Evolutionary conservation across 2,113 vertebrate species (phyloP).

Genomic region (Sinocyclocheilus rhinocerous): DNA sequence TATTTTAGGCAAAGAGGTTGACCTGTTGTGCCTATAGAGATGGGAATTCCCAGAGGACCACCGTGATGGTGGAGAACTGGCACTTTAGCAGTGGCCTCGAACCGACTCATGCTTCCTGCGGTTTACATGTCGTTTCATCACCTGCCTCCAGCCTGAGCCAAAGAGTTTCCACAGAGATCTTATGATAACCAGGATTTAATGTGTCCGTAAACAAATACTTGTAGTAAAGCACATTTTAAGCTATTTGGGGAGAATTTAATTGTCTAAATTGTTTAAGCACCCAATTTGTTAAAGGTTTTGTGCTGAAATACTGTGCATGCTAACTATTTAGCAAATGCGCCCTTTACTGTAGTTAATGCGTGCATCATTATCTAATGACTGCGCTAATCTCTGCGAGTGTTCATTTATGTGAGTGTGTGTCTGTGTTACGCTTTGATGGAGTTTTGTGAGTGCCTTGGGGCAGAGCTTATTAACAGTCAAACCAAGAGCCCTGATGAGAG

Average conservation of each 20-base stretch:
- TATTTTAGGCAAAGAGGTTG: conserved; percentile 43
- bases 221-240: conserved; percentile 17
- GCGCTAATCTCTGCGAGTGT: conserved; percentile 14
- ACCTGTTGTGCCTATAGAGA: conserved; percentile 31
- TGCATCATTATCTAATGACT: conserved; percentile 16
- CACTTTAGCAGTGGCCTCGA: background rate
- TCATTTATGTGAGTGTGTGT: background rate
- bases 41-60: conserved; percentile 29
- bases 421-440: conserved; percentile 43
- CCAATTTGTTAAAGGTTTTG: background rate
- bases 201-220: background rate
- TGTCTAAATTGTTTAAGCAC: background rate
- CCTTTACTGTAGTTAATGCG: conserved; percentile 15
- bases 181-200: conserved; percentile 20
- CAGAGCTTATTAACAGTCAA: conserved; percentile 50
- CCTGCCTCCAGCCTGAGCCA: conserved; percentile 22
- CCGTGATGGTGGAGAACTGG: conserved; percentile 25
- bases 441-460: conserved; percentile 38
- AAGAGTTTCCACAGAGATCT: conserved; percentile 30
- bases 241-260: conserved; percentile 5
- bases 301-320: background rate
- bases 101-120: background rate
- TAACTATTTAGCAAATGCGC: background rate
- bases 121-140: conserved; percentile 40
- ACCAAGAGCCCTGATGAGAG: conserved; percentile 44